Evolutionary conservation across 2,797 vertebrate genomes (phyloP), one percentile per base, ranked within the genome.

Genomic region (Lutjanus campechanus): DNA sequence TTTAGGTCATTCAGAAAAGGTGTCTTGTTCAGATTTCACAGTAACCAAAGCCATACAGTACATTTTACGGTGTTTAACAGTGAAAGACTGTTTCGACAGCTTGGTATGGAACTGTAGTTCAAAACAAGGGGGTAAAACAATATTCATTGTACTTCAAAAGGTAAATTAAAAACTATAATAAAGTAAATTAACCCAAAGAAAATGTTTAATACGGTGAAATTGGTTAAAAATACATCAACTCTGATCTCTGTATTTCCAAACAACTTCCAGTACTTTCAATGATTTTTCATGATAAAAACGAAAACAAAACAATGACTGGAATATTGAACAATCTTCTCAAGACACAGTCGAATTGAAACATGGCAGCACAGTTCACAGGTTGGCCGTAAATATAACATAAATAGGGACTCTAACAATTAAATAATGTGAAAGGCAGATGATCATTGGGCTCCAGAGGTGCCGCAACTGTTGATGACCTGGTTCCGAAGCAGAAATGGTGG

Each of bases 361-460:
- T 47, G 71, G 59, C 74, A 70, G 49, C 17, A 65, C 43, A 69
- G 67, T 59, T 44, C 43, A 47, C 20, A 20, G 25, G 55, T 77
- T 22, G 59, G 73, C 73, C 1, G 15, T 20, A 59, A 72, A 58
- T 55, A 56, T 9, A 87, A 90, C 79, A 90, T 87, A 94, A 93
- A 93, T 88, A 88, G 59, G 77, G 67, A 82, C 60, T 68, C 58
- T 70, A 71, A 81, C 16, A 64, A 83, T 86, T 86, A 84, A 85
- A 90, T 86, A 73, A 40, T 8, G 63, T 43, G 5, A 82, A 80
- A 79, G 82, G 76, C 83, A 78, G 78, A 62, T 73, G 58, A 71
- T 81, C 29, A 69, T 29, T 78, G 69, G 67, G 70, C 54, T 81
- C 82, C 77, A 50, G 69, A 53, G 60, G 74, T 40, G 44, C 82